Conservation (phyloP, 2,113 vertebrate genomes). For the Ceyx melanurus region DNA sequence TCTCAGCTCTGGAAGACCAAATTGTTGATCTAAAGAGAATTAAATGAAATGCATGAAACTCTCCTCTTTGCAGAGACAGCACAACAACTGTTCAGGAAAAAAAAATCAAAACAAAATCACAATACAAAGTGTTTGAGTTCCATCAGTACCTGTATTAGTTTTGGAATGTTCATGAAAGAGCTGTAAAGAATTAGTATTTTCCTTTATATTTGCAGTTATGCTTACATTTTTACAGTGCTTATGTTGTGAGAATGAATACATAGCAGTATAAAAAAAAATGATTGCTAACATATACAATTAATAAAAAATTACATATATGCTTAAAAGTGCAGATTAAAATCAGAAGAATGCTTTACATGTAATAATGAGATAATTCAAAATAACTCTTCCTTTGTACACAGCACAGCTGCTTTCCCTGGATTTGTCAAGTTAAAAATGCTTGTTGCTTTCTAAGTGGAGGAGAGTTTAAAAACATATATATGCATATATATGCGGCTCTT, state of each 20-base stretch:
- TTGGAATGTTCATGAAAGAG: neutral
- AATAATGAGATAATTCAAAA: neutral
- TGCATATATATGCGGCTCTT: neutral
- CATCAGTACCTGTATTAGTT: neutral
- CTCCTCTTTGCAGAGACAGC: neutral
- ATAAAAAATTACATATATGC: neutral
- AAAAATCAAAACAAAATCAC: no score
- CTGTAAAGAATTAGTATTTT: neutral
- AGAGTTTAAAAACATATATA: accelerated
- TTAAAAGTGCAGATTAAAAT: neutral
- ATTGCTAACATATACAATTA: neutral
- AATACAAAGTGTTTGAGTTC: neutral
- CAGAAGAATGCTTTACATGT: neutral
- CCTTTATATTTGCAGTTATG: neutral
- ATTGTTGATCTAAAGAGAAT: neutral
- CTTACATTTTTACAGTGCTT: neutral
- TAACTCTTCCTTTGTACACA: neutral
- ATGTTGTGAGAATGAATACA: neutral
- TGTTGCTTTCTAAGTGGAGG: neutral
- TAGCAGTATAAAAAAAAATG: neutral
- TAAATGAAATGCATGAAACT: neutral
- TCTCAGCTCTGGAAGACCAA: neutral
- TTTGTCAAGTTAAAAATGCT: neutral
- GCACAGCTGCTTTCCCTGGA: neutral
- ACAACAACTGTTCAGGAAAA: neutral